These are phyloP conservation scores for Colistium nudipinnis DNA, from an alignment of 2,113 vertebrate genomes.

Conservation along the genomic window DNA sequence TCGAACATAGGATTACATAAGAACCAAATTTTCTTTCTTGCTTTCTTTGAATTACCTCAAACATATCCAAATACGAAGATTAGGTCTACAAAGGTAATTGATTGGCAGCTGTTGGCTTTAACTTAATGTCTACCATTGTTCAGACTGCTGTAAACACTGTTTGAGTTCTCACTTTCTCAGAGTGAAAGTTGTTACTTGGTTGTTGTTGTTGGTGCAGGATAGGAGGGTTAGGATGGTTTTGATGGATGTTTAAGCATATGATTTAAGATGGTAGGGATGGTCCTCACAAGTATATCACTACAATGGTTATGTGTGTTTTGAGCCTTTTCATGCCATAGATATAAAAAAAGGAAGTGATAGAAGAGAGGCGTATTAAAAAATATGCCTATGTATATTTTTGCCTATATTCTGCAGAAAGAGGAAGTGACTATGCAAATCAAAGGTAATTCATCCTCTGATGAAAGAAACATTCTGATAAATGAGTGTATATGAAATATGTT, in stretches of 20 bases:
- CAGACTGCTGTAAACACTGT: no score
- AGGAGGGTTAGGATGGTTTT: no score
- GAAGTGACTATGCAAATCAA: background rate
- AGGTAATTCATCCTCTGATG: accelerated
- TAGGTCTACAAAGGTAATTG: background rate
- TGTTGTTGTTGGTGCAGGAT: no score
- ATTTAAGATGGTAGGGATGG: no score
- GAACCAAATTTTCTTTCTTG: background rate
- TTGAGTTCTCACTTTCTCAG: no score
- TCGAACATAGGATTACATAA: background rate
- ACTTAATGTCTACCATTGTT: background rate
- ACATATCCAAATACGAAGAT: background rate
- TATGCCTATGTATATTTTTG: background rate
- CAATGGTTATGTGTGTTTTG: background rate
- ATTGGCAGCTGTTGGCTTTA: background rate
- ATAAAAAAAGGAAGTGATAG: background rate
- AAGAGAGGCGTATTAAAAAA: background rate
- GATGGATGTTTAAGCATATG: no score
- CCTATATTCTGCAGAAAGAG: constrained; percentile 21
- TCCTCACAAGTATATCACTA: no score
- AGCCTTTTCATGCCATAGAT: background rate
- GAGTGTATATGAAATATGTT: accelerated
- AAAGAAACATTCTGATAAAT: background rate
- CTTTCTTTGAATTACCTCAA: background rate
- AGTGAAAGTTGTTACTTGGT: no score